Evolutionary conservation across 1,140 invertebrate genomes (phyloP), one percentile per base, ranked within the genome.

Genomic region (Zophobas morio): DNA sequence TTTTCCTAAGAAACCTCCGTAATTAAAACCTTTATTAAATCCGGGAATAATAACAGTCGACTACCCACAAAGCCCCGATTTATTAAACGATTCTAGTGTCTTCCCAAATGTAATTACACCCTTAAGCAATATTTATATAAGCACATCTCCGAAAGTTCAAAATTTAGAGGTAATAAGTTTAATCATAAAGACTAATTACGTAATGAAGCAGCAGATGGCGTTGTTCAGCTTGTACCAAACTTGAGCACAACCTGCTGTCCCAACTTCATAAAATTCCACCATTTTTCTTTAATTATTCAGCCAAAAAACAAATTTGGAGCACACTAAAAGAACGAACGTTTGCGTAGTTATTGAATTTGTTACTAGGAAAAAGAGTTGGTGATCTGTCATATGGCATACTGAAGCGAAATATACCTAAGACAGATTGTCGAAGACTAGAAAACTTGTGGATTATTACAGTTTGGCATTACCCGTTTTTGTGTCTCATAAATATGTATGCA

Each of bases 101-200:
- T 66, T 42, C 37, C 34, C 37, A 46, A 66, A 40, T 66, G 39
- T 66, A 66, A 66, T 66, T 66, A 66, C 60, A 66, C 60, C 60
- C 60, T 66, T 42, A 66, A 66, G 60, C 60, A 66, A 66, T 66
- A 66, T 66, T 66, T 66, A 66, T 66, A 40, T 66, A 66, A 66
- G 60, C 39, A 66, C 60, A 66, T 66, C 60, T 34, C 60, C 37
- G 60, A 42, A 66, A 66, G 60, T 66, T 66, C 60, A 66, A 66
- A 66, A 66, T 66, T 66, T 66, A 66, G 60, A 66, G 60, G 60
- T 66, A 66, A 66, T 66, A 66, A 66, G 60, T 66, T 66, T 66
- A 66, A 66, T 66, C 60, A 66, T 66, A 66, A 66, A 66, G 60
- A 66, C 60, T 66, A 66, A 66, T 66, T 66, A 66, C 37, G 60